phyloP scores from a whole-genome alignment of 2,113 vertebrate species.

The Felis catus region F.catus_Fca126_mat1.0 CM031414.1:16633501-16634000 shows the following conservation, averaged over 20 bases:
- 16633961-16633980: neutral
- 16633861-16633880: neutral
- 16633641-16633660: neutral
- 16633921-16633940: neutral
- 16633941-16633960: neutral
- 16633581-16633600: neutral
- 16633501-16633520: neutral
- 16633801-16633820: neutral
- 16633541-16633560: neutral
- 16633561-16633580: neutral
- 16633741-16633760: neutral
- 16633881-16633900: neutral
- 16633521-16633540: neutral
- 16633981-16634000: neutral
- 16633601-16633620: neutral
- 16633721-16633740: accelerated
- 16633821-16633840: neutral
- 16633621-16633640: neutral
- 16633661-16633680: neutral
- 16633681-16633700: neutral
- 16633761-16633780: neutral
- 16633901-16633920: neutral
- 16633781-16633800: neutral
- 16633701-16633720: neutral
- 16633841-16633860: neutral